Conservation (phyloP, 2,888 invertebrate genomes). For the Lycia hirtaria region DNA sequence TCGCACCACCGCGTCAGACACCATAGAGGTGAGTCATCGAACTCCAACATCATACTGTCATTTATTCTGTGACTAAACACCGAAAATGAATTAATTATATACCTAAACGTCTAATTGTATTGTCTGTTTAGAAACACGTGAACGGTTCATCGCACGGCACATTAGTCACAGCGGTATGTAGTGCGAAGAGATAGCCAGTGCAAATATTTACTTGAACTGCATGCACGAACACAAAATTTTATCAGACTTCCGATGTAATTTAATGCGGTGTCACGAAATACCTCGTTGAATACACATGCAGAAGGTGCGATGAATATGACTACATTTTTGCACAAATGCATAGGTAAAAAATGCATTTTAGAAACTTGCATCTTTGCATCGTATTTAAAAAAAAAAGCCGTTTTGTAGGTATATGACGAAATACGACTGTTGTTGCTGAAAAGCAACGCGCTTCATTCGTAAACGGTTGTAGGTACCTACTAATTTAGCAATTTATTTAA, state of each 20-base stretch:
- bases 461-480: no score
- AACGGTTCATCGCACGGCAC: slow-evolving; percentile 50
- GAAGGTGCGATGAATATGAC: slow-evolving; percentile 3
- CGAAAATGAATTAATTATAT: slow-evolving; percentile 13
- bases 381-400: no score
- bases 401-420: no score
- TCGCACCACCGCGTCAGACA: slow-evolving; percentile 87
- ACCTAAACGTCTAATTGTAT: slow-evolving; percentile 13
- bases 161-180: slow-evolving; percentile 52
- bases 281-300: slow-evolving; percentile 6
- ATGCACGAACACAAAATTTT: slow-evolving; percentile 23
- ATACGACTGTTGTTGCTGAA: no score
- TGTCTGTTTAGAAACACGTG: slow-evolving; percentile 37
- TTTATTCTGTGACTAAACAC: slow-evolving; percentile 1
- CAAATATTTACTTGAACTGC: slow-evolving; percentile 49
- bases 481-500: no score
- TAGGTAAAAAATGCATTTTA: neutral
- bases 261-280: slow-evolving; percentile 21
- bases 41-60: slow-evolving; percentile 3
- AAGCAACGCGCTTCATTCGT: no score
- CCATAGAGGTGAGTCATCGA: slow-evolving; percentile 84
- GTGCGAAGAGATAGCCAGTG: slow-evolving; percentile 44
- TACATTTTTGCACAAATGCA: neutral
- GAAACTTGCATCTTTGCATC: no score
- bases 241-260: slow-evolving; percentile 23